Evolutionary conservation across 1,140 invertebrate genomes (phyloP).

Genomic region (Drosophila trapezifrons): DNA sequence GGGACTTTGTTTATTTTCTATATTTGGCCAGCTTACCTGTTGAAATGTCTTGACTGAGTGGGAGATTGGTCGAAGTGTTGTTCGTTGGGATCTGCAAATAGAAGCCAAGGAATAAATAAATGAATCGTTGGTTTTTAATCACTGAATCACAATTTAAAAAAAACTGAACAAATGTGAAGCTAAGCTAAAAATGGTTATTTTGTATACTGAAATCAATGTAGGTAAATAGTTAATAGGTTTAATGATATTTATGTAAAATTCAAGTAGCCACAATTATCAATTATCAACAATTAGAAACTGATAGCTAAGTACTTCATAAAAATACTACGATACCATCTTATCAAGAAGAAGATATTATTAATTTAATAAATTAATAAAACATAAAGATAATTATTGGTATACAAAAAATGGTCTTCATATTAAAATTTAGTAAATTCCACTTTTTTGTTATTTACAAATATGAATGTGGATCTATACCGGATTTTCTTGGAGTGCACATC

Average conservation of each 20-base stretch:
- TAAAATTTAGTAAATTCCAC: no score
- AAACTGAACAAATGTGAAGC: neutral
- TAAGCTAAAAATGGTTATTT: neutral
- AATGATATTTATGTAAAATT: no score
- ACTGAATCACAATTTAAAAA: neutral
- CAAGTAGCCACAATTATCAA: no score
- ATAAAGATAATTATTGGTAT: no score
- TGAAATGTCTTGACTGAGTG: constrained; percentile 43
- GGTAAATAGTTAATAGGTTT: no score
- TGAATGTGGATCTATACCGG: neutral
- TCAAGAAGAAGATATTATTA: no score
- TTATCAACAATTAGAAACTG: no score
- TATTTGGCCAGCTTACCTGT: constrained; percentile 54
- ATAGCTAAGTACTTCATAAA: no score
- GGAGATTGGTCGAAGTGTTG: constrained; percentile 39
- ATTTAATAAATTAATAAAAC: no score
- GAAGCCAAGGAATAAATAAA: constrained; percentile 5
- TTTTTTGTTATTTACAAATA: no score
- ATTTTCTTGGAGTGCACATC: neutral
- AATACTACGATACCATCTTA: no score
- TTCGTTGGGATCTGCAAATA: constrained; percentile 69
- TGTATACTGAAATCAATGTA: neutral
- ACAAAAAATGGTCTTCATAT: no score
- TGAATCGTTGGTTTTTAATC: neutral
- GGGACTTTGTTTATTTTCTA: constrained; percentile 24